Evolutionary conservation across 2,797 vertebrate species (phyloP).

Genomic region (Parotocinclus haroldoi): DNA sequence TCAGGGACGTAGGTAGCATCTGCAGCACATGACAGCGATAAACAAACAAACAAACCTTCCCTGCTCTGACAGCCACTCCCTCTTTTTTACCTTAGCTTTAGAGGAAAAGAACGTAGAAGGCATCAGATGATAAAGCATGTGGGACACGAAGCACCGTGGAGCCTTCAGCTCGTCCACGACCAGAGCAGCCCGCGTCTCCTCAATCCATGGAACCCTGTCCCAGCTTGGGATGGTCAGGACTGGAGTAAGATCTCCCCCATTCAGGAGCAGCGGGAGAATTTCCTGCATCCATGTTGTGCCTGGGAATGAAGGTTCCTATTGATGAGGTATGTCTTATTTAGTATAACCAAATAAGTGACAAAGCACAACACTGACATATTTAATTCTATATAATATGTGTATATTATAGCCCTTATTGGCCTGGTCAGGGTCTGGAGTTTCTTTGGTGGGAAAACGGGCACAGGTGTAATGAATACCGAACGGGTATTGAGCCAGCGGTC

Average conservation of each 20-base stretch:
- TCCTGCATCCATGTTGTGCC: constrained; percentile 79
- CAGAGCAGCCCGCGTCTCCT: constrained; percentile 59
- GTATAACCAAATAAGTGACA: too few relatives aligned
- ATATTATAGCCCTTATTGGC: too few relatives aligned
- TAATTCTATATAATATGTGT: too few relatives aligned
- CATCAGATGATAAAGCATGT: constrained; percentile 75
- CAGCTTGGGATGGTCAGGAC: constrained; percentile 76
- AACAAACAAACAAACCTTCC: too few relatives aligned
- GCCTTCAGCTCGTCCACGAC: constrained; percentile 55
- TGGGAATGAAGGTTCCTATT: constrained; percentile 34
- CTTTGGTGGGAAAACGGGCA: too few relatives aligned
- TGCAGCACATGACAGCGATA: too few relatives aligned
- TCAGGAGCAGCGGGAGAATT: constrained; percentile 73
- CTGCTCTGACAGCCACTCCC: too few relatives aligned
- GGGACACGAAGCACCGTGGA: constrained; percentile 77
- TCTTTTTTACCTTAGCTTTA: constrained; percentile 75
- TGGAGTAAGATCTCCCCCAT: constrained; percentile 72
- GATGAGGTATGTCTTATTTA: neutral
- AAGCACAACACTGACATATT: too few relatives aligned
- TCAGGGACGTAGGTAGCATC: too few relatives aligned
- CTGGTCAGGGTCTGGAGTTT: too few relatives aligned
- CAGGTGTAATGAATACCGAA: too few relatives aligned
- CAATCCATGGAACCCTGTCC: constrained; percentile 82
- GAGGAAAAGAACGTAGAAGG: constrained; percentile 69
- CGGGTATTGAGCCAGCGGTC: too few relatives aligned